Conservation (phyloP, 2,797 vertebrate genomes). For the Phylloscopus collybita region DNA sequence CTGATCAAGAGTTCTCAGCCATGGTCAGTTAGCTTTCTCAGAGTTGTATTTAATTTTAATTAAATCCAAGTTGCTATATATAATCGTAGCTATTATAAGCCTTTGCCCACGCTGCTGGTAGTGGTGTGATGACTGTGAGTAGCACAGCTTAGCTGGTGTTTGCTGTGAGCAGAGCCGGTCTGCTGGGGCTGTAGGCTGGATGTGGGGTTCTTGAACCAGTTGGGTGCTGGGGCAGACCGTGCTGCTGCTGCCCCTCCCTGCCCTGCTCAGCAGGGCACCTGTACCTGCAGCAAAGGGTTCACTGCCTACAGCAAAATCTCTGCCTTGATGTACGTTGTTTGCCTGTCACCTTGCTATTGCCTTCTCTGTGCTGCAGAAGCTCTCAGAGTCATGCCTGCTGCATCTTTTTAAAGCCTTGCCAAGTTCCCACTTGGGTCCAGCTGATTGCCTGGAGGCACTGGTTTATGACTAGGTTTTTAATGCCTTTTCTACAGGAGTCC, state of each 20-base stretch:
- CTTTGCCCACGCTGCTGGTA: neutral
- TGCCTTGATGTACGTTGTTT: neutral
- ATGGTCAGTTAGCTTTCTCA: neutral
- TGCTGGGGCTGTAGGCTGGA: neutral
- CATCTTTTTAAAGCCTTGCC: neutral
- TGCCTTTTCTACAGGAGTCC: neutral
- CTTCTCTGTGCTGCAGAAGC: neutral
- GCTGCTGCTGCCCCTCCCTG: neutral
- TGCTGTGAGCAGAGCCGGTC: neutral
- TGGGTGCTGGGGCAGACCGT: neutral
- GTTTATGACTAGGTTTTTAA: neutral
- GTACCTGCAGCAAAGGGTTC: rapidly evolving
- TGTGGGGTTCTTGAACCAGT: rapidly evolving
- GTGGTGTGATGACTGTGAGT: neutral
- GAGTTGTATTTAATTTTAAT: neutral
- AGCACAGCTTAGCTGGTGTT: neutral
- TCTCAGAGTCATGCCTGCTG: neutral
- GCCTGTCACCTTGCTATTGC: neutral
- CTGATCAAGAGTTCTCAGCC: neutral
- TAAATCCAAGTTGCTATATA: neutral
- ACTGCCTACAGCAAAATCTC: rapidly evolving
- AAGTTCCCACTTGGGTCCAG: neutral
- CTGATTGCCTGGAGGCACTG: neutral
- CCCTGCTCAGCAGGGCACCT: neutral
- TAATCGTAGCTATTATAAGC: neutral